Base-by-base conservation (phyloP, 2,888 invertebrate genomes). In the Periphyllus acericola region DNA sequence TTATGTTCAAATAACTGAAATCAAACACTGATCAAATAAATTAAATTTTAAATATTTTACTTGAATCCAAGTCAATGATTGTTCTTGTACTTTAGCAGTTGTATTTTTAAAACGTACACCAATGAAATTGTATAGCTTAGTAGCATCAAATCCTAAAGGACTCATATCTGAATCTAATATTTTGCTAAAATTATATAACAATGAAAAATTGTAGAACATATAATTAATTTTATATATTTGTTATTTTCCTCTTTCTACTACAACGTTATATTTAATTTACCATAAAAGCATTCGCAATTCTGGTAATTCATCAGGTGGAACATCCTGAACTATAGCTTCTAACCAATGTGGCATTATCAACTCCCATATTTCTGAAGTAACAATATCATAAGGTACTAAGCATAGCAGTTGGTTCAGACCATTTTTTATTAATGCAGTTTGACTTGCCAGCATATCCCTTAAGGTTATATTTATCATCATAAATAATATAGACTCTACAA, bases 271-370 rank as follows among this genome's bases (percentile, higher is more conserved):
- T 11, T 34, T 34, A 84, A 89, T 85, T 90, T 90, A 95, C 94
- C 94, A 94, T 71, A 95, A 93, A 60, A 97, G 94, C 89, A 96
- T 95, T 92, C 97, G 96, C 29, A 98, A 92, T 91, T 98, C 97
- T 81, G 94, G 92, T 75, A 97, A 92, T 91, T 97, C 98, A 91
- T 97, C 96, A 91, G 97, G 96, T 0, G 96, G 96, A 0, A 97
- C 96, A 91, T 97, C 97, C 89, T 96, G 96, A 83, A 96, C 96
- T 90, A 99, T 97, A 0, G 98, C 97, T 92, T 99, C 98, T 95
- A 99, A 96, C 99, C 99, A 99, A 90, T 97, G 96, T 0, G 99
- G 99, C 97, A 99, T 99, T 36, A 99, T 97, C 91, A 96, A 96
- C 91, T 98, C 97, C 99, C 99, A 99, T 88, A 98, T 97, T 91